phyloP scores from a whole-genome alignment of 2,888 invertebrate species.

The Bruchidius siliquastri region DNA sequence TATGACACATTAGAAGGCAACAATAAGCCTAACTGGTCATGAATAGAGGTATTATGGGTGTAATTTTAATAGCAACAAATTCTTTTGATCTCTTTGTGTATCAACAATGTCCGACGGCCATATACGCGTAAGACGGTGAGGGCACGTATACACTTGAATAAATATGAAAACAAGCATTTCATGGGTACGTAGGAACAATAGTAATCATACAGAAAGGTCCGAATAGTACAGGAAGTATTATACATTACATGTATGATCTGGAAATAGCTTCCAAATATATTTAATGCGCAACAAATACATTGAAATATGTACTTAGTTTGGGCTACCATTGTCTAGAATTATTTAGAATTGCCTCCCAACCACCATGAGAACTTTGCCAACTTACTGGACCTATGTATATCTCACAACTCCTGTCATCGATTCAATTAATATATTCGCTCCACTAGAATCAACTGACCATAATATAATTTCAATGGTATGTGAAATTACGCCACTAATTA shows the following conservation, averaged over 20 bases:
- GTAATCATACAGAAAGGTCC: not conserved
- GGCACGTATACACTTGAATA: not conserved
- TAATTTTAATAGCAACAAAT: not conserved
- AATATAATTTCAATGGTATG: no score
- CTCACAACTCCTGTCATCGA: no score
- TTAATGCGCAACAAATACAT: no score
- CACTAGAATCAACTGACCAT: no score
- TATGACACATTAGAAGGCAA: not conserved
- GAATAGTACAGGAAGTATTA: not conserved
- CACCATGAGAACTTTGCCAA: no score
- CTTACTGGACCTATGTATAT: no score
- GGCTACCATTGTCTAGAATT: no score
- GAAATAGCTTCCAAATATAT: no score
- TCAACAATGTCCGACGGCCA: not conserved
- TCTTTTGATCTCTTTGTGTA: not conserved
- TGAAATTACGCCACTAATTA: no score
- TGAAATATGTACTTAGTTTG: no score
- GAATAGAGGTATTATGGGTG: not conserved
- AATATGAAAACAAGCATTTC: not conserved
- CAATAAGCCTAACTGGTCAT: not conserved
- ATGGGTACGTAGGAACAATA: not conserved
- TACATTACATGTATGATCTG: not conserved
- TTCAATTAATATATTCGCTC: no score
- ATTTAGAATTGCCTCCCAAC: no score
- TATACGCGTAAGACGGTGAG: not conserved